phyloP scores from a whole-genome alignment of 2,113 vertebrate genomes.

The Ageneiosus marmoratus region DNA sequence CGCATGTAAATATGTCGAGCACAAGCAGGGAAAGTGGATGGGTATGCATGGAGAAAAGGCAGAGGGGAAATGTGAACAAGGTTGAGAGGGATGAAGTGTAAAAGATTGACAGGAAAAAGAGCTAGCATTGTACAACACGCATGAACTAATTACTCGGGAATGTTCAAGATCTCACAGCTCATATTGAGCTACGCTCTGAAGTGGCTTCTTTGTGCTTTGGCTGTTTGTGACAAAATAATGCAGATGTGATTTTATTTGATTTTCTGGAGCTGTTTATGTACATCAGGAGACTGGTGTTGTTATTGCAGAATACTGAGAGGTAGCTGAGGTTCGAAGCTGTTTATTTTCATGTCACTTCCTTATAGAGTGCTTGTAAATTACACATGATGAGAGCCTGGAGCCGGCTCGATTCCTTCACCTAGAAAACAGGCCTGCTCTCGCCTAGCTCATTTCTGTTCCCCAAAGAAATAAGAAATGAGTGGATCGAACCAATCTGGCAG shows the following conservation, averaged over 20 bases:
- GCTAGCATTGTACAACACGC: not conserved
- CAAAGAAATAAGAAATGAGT: not conserved
- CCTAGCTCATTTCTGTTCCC: constrained; percentile 1
- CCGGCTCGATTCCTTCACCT: not conserved
- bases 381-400: not conserved
- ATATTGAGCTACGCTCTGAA: not conserved
- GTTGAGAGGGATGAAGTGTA: not conserved
- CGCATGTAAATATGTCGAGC: constrained; percentile 11
- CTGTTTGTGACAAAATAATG: not conserved
- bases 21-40: not conserved
- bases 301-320: not conserved
- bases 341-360: not conserved
- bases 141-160: not conserved
- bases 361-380: not conserved
- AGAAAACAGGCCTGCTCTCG: constrained; percentile 11
- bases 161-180: not conserved
- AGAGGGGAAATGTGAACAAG: not conserved
- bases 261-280: not conserved
- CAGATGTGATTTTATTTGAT: constrained; percentile 4
- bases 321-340: not conserved
- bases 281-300: not conserved
- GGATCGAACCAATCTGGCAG: constrained; percentile 13
- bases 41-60: not conserved
- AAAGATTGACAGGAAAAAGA: not conserved
- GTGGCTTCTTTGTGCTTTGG: not conserved